These are phyloP conservation scores for Micrasema longulum DNA, from an alignment of 1,140 invertebrate genomes.

Conservation along the genomic window DNA sequence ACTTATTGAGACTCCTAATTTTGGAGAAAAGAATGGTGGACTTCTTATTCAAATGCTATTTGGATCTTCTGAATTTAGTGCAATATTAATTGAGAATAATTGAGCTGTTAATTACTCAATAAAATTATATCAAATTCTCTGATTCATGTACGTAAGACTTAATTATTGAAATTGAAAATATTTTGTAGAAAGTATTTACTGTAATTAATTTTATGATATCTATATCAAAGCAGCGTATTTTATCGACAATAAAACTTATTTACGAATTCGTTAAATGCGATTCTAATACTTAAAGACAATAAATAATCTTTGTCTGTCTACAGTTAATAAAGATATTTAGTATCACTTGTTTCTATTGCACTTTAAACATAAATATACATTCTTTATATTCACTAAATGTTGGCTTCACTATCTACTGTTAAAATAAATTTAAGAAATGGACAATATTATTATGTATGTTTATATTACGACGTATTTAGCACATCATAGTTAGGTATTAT, in stretches of 20 bases:
- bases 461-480: too few species aligned
- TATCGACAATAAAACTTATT: constrained; percentile 1
- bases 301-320: background rate
- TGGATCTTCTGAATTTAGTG: background rate
- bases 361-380: background rate
- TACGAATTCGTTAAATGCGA: background rate
- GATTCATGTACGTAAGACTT: background rate
- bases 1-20: too few species aligned
- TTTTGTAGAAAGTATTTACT: background rate
- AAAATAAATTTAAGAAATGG: too few species aligned
- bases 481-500: too few species aligned
- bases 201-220: background rate
- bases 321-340: background rate
- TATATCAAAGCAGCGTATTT: background rate
- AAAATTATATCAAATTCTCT: background rate
- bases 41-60: background rate
- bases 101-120: background rate
- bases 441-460: too few species aligned
- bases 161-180: background rate
- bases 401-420: too few species aligned
- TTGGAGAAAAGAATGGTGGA: too few species aligned
- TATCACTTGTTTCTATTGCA: constrained; percentile 4
- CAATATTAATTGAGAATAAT: background rate
- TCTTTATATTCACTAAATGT: too few species aligned
- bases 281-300: background rate